phyloP scores from a whole-genome alignment of 2,797 vertebrate genomes.

The Sciaenops ocellatus region DNA sequence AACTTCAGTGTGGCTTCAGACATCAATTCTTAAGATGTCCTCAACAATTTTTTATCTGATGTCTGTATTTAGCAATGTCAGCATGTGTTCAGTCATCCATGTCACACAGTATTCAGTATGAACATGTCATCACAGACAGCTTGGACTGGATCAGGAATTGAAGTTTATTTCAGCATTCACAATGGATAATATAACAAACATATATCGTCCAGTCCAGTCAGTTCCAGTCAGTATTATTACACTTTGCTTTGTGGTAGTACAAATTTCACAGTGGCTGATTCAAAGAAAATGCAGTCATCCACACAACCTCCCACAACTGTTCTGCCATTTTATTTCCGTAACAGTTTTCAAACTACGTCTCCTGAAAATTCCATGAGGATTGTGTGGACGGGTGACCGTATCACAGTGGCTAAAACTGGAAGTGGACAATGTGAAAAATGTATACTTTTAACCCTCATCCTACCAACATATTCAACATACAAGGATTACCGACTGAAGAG shows the following conservation, averaged over 20 bases:
- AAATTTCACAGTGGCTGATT: slow-evolving; percentile 9
- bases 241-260: neutral
- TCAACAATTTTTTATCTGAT: neutral
- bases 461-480: too few species aligned
- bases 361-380: neutral
- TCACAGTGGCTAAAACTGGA: neutral
- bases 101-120: too few species aligned
- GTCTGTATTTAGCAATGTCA: neutral
- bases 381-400: neutral
- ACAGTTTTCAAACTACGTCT: neutral
- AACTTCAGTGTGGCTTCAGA: neutral
- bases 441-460: too few species aligned
- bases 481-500: too few species aligned
- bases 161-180: neutral
- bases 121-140: neutral
- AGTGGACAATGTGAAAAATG: neutral
- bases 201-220: too few species aligned
- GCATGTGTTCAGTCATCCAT: too few species aligned
- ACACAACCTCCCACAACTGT: neutral
- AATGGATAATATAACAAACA: neutral
- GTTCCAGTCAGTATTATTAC: neutral
- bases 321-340: neutral
- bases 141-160: neutral
- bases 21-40: neutral
- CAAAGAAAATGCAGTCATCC: neutral